phyloP scores from a whole-genome alignment of 2,113 vertebrate genomes.

The Corynorhinus townsendii region DNA sequence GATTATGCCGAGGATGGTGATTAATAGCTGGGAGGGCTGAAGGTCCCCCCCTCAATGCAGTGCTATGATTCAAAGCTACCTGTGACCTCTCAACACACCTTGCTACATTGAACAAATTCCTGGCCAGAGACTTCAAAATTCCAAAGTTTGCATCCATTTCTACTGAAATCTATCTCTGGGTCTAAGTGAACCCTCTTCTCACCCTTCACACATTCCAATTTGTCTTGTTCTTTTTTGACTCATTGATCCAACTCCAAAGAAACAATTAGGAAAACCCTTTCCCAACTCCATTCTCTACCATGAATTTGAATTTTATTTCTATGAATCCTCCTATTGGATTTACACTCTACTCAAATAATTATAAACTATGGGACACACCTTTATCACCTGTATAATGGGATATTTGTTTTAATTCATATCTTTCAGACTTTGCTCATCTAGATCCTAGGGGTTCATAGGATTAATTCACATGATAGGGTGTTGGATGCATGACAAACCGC shows the following conservation, averaged over 20 bases:
- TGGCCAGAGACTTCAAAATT: not conserved
- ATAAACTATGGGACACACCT: not conserved
- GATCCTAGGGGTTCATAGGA: not conserved
- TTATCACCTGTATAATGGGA: not conserved
- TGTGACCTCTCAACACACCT: not conserved
- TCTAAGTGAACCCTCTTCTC: not conserved
- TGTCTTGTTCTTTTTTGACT: not conserved
- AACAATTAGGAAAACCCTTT: not conserved
- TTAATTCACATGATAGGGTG: not conserved
- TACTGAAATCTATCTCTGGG: not conserved
- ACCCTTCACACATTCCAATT: not conserved
- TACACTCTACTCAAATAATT: not conserved
- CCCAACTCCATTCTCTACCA: not conserved
- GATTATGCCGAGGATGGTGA: not conserved
- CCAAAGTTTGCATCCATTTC: not conserved
- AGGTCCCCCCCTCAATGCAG: not conserved
- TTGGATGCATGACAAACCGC: not conserved
- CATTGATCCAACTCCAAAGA: not conserved
- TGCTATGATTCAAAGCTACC: not conserved
- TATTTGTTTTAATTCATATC: not conserved
- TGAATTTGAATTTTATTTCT: not conserved
- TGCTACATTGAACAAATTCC: not conserved
- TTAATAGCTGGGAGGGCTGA: not conserved
- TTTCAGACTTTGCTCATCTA: not conserved
- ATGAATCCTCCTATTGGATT: not conserved